Evolutionary conservation across 35 echinoderm and acorn worm species (phyloP), one percentile per base, ranked within the genome.

Genomic region (Antedon bifida): DNA sequence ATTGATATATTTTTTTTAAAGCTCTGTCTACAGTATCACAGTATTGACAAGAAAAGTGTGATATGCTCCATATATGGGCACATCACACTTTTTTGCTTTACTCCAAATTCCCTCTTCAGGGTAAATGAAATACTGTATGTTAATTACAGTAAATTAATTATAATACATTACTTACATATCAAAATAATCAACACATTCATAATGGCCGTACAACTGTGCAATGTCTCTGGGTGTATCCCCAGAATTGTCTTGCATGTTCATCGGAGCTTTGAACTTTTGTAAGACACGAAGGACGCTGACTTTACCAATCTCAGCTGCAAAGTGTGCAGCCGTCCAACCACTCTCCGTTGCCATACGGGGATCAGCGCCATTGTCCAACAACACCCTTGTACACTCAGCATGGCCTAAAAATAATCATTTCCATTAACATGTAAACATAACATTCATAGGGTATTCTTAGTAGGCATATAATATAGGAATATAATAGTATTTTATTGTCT

Each of bases 271-370:
- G 16, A 88, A 82, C 46, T 92, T 92, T 46, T 97, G 91, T 32
- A 97, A 36, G 0, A 87, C 87, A 51, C 79, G 89, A 29, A 97
- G 87, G 44, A 87, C 90, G 23, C 85, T n/a, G 34, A 97, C 75
- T 46, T 87, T 92, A 5, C 94, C 94, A 23, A 82, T 80, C 39
- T 97, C 94, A 2, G 90, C 91, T 34, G 94, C 90, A 83, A 97
- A 97, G 82, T 97, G 94, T 0, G 90, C 79, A 14, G 94, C 83
- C 30, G 94, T 92, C 90, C 90, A 97, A 0, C 90, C 94, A 75
- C 39, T 84, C 32, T 97, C 94, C 35, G 94, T 97, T 29, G 84
- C 81, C 5, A 82, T 85, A 74, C 89, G 85, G 12, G 90, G 35
- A 16, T 83, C 89, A 10, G 87, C 87, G 11, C 90, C 94, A 39